Evolutionary conservation across 2,797 vertebrate species (phyloP), one percentile per base, ranked within the genome.

Genomic region (Crocidura indochinensis): DNA sequence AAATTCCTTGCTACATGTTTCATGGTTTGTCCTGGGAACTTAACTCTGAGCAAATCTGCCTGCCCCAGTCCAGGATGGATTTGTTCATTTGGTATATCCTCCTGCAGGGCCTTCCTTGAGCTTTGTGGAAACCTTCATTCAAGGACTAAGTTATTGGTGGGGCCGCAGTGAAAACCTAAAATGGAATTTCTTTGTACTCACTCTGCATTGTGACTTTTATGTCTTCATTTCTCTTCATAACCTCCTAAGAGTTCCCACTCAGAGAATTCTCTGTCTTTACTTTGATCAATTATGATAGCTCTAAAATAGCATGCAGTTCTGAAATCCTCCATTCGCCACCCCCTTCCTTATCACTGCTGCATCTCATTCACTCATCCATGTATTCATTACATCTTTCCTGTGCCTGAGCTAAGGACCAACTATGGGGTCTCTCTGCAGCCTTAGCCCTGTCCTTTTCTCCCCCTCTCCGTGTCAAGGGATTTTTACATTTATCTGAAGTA

Each of bases 161-260:
- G 15, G 49, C 14, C 49, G 60, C 22, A 31, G 14, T 15, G 47
- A 79, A 87, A 82, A 64, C 46, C 62, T 71, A 44, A 60, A 62
- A 65, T 49, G 8, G 17, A 38, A 56, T 86, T 31, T 77, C 38
- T 89, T 76, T 77, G 24, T 65, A 38, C 49, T 71, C 22, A 77
- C 60, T 90, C 75, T 85, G 74, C 24, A 11, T 46, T 74, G 46
- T 73, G 64, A 82, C 85, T 78, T 87, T 75, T 31, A 53, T 44
- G 29, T 84, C 83, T 87, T 91, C 71, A 67, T 74, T 92, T 88
- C 14, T 82, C 85, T 84, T 89, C 26, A 20, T 60, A 84, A 78
- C 46, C 53, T 49, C 47, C 24, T 87, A 62, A 77, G 75, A 85
- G 76, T 78, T 76, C 38, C 53, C 76, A 71, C 82, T 71, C 83